Conservation (phyloP, 2,888 invertebrate species). For the Drosophila incognita region DNA sequence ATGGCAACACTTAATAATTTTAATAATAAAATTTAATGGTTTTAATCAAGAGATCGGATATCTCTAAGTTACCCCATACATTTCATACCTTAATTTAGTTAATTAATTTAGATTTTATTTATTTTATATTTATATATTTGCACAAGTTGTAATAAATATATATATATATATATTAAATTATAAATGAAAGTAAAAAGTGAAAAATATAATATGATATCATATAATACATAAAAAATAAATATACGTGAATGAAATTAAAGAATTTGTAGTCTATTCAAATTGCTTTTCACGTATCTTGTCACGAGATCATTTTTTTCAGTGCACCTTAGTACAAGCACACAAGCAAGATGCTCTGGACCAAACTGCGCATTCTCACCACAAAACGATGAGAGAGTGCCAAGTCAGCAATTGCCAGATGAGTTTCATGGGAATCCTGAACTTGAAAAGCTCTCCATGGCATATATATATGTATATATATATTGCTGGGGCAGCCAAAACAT, state of each 20-base stretch:
- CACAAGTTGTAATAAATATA: not conserved
- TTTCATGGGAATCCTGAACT: slow-evolving; percentile 3
- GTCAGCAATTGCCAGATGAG: slow-evolving; percentile 5
- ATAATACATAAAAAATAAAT: not conserved
- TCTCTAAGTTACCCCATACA: not conserved
- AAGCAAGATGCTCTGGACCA: slow-evolving; percentile 9
- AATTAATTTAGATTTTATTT: no score
- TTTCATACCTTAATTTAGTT: no score
- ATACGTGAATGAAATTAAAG: not conserved
- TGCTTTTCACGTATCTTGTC: not conserved
- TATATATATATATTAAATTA: not conserved
- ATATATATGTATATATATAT: not conserved
- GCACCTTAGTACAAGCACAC: slow-evolving; percentile 2
- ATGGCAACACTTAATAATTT: not conserved
- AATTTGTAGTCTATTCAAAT: not conserved
- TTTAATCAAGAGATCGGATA: not conserved
- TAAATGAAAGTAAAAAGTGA: not conserved
- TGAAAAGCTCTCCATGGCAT: slow-evolving; percentile 52
- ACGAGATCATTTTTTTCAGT: slow-evolving; percentile 16
- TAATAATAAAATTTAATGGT: no score
- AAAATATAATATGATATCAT: not conserved
- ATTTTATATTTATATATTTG: not conserved
- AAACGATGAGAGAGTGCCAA: slow-evolving; percentile 25
- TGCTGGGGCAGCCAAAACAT: slow-evolving; percentile 34
- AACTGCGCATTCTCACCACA: slow-evolving; percentile 71